A percentile compares a stretch with the other conserved stretches of the same genome.
These are phyloP conservation scores for Bradypodion pumilum DNA, from an alignment of 2,797 vertebrate genomes.

Conservation along the genomic window DNA sequence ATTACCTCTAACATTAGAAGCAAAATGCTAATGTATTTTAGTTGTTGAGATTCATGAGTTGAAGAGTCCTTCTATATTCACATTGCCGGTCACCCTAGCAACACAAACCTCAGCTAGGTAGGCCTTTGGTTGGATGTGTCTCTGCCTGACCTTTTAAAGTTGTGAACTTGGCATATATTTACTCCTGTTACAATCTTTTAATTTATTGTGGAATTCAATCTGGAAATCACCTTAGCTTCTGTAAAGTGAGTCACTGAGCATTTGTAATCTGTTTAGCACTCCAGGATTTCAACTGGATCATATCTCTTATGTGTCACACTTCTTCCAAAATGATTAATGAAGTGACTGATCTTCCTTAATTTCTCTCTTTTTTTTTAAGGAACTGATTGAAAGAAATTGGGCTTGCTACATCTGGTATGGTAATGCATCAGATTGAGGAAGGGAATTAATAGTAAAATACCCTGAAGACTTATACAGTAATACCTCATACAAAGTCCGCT, in stretches of 20 bases:
- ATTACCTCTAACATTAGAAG: background rate
- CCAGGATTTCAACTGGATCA: background rate
- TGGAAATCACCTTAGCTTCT: background rate
- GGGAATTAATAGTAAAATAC: too few relatives aligned
- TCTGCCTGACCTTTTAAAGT: background rate
- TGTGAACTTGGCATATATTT: background rate
- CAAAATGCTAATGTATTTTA: background rate
- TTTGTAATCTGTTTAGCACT: background rate
- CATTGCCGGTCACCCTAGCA: background rate
- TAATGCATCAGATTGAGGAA: background rate
- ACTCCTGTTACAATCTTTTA: background rate
- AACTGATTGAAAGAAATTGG: background rate
- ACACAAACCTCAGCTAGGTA: background rate
- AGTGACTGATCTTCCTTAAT: background rate
- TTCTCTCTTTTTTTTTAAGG: too few relatives aligned
- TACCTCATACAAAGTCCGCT: too few relatives aligned
- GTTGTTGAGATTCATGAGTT: background rate
- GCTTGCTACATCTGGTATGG: background rate
- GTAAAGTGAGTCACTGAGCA: background rate
- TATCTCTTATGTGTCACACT: background rate
- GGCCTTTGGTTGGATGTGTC: background rate
- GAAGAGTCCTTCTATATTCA: background rate
- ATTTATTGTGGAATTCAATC: background rate
- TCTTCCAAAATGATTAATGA: background rate
- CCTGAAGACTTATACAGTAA: background rate